Evolutionary conservation across 1,140 invertebrate species (phyloP), one percentile per base, ranked within the genome.

Genomic region (Apis laboriosa): DNA sequence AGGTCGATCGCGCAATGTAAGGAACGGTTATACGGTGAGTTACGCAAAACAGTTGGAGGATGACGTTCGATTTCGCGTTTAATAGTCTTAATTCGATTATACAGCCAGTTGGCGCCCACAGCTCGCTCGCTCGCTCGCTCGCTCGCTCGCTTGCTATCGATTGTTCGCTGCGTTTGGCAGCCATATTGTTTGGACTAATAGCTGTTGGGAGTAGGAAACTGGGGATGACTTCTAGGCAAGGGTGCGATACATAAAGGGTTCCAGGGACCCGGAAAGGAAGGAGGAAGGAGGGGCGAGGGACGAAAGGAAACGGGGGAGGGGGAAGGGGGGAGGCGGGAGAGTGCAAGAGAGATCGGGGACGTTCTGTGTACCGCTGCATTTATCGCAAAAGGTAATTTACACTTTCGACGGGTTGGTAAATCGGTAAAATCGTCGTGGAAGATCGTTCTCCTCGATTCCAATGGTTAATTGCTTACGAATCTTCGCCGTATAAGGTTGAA

Each of bases 111-210:
- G 85, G 84, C 85, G 84, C 34, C 34, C 84, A 87, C 84, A 24
- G 24, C 24, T 24, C 88, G 84, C 2, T 34, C 28, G 28, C 2
- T 28, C 28, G 28, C 28, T 34, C 34, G 34, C 34, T 34, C 34
- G 34, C 34, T 34, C 53, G 85, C 81, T 74, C 84, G 34, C 78
- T 72, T 82, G 83, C 86, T 92, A 93, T 93, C 91, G 92, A 92
- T 93, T 92, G 90, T 90, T 90, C 84, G 82, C 92, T 90, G 89
- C 92, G 88, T 93, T 93, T 92, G 92, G 90, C 93, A 92, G 92
- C 90, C 92, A 92, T 93, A 92, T 93, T 92, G 92, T 92, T 93
- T 93, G 92, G 88, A 90, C 92, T 93, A 93, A 93, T 93, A 92
- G 91, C 92, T 93, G 88, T 88, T 91, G 91, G 90, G 90, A 93